Base-by-base conservation (phyloP, 2,888 invertebrate genomes). In the Ochropleura plecta region DNA sequence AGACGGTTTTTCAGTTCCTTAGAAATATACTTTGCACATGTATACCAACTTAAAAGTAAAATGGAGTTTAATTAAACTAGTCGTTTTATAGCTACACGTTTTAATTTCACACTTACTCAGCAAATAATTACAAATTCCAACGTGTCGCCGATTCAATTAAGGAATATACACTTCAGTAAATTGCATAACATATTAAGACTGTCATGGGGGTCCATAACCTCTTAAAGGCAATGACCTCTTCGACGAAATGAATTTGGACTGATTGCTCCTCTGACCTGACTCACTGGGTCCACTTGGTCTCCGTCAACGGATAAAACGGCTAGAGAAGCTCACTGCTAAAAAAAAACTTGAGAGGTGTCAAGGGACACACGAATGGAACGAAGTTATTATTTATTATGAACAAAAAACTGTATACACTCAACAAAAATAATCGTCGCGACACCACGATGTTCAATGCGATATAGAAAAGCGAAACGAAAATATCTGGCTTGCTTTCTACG, bases 81-180 rank as follows among this genome's bases (percentile, higher is more conserved):
- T 18, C 18, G 2, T n/a, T n/a, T n/a, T n/a, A 63, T 40, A 63
- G 30, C 14, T 40, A 44, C 59, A 64, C 55, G 57, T 64, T 73
- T 62, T 68, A 62, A 81, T 83, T 81, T 83, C 83, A 83, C 83
- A 79, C 80, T 57, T 44, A 79, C 53, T 73, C 69, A 66, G 57
- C 49, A 57, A 30, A 65, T 62, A 62, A 79, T 83, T 72, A 57
- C 1, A 65, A 72, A 53, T 69, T 53, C 65, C 48, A 63, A 44
- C 44, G 70, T 67, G 44, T 70, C 53, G 3, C 53, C 48, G 42
- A 20, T 82, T 79, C 73, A 73, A 81, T 83, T 73, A 20, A 49
- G 16, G 49, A 9, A 14, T 63, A 55, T 8, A 70, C 57, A 60
- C 68, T 55, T 55, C 53, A 60, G 53, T 42, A 65, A 68, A 81